Base-by-base conservation (phyloP, 92 coral and sea anemone species). In the Galaxea fascicularis region DNA sequence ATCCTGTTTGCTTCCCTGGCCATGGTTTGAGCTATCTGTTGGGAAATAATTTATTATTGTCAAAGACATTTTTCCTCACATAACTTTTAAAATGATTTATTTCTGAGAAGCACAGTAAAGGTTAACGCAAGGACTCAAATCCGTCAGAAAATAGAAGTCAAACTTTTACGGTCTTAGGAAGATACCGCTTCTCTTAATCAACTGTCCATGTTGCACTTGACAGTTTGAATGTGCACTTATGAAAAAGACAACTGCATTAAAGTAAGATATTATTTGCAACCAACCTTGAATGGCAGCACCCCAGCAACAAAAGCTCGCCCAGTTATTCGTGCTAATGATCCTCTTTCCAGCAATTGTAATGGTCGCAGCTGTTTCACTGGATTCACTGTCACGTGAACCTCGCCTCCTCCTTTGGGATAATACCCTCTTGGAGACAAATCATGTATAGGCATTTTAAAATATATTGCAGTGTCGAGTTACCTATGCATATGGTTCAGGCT, bases 351-450 rank as follows among this genome's bases (percentile, higher is more conserved):
- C 47, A 96, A 76, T 57, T 93, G 87, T 39, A 96, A 88, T 29
- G 98, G 90, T 67, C 79, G 87, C 44, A 96, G 86, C 72, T 93
- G 92, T 65, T 84, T 90, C 56, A 93, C 83, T 31, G 98, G 98
- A 16, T 70, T 83, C 57, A 91, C 93, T 51, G 78, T 73, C 18
- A 94, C 89, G 28, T 85, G 96, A 18, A 96, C 92, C 79, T 95
- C 95, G 28, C 99, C 99, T 30, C 99, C 98, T 29, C 99, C 99
- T 46, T 95, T 93, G 21, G 99, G 99, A 69, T 90, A 96, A 74
- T 94, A 96, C 41, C 99, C 99, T 82, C 98, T 96, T 67, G 10
- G 26, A 28, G 4, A 27, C 15, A 17, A 27, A n/a, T 30, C 78
- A 12, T 21, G 5, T 21, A 70, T 21, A 24, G 11, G 10, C 13